Evolutionary conservation across 1,140 invertebrate genomes (phyloP), one percentile per base, ranked within the genome.

Genomic region (Acromyrmex charruanus): DNA sequence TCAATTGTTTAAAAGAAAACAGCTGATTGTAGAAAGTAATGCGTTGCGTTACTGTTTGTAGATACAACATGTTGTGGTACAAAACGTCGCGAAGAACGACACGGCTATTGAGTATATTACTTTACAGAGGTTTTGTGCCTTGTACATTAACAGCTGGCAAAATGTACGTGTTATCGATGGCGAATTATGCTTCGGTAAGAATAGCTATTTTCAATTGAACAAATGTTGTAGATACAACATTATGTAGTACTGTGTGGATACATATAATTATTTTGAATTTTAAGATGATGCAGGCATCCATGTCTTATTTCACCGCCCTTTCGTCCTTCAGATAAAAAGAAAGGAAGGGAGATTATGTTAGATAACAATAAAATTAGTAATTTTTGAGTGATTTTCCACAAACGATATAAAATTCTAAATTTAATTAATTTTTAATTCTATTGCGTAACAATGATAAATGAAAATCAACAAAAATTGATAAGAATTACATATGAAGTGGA

Each of bases 121-220:
- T 81, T 69, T 39, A 81, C 16, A 69, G 21, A 4, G 4, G 28
- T 39, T 10, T 55, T 5, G n/a, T 44, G 14, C 63, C 49, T 58
- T 80, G 77, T 35, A 80, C 63, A 16, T 80, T 80, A 39, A 80
- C 77, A 9, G 63, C 65, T 18, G 49, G 77, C 2, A 80, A 80
- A 25, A 44, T 69, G 3, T 69, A 58, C n/a, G 77, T 80, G n/a
- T 16, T 80, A 5, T 69, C 49, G 21, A 55, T 80, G 61, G 14
- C 18, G 31, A 69, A 80, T 55, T 80, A 80, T 9, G 63, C 77
- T 25, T 39, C 49, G 28, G 65, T 80, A 69, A 80, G 65, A 55
- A 80, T 18, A 10, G 10, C 10, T 39, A 4, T 44, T 63, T 77
- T 7, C 2, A 69, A 49, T 69, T 77, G 16, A 7, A 44, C 9